These are phyloP conservation scores for Tipula lateralis DNA, from an alignment of 2,888 invertebrate genomes.

Conservation along the genomic window DNA sequence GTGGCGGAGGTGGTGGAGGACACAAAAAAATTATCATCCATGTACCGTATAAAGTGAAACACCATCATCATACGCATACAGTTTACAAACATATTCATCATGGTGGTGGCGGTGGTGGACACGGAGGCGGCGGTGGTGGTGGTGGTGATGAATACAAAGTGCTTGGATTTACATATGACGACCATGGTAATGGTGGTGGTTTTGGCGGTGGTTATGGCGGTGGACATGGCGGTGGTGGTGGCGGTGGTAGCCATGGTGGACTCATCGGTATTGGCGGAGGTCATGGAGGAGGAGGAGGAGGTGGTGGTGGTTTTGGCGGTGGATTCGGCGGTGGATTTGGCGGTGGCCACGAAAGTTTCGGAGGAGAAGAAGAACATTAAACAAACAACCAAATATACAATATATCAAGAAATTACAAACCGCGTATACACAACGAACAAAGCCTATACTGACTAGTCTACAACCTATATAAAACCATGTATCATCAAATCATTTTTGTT, in stretches of 20 bases:
- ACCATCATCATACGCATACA: constrained; percentile 72
- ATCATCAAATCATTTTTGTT: background rate
- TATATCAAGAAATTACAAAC: background rate
- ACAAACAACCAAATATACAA: background rate
- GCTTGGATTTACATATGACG: constrained; percentile 61
- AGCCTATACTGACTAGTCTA: background rate
- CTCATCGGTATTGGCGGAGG: background rate
- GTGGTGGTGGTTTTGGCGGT: constrained; percentile 40
- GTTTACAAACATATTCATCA: constrained; percentile 69
- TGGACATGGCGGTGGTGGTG: constrained; percentile 41
- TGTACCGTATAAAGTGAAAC: constrained; percentile 71
- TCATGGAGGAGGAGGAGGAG: background rate
- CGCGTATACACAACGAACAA: background rate
- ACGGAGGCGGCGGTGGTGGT: constrained; percentile 54
- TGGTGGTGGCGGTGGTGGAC: constrained; percentile 51
- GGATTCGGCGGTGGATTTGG: constrained; percentile 51
- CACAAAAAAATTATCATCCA: constrained; percentile 73
- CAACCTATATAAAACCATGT: background rate
- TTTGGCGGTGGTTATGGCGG: constrained; percentile 50
- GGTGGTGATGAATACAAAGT: constrained; percentile 62
- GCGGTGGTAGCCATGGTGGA: background rate
- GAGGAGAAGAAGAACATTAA: constrained; percentile 43
- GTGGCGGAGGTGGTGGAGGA: constrained; percentile 51
- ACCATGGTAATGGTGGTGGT: constrained; percentile 44
- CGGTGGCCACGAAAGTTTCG: constrained; percentile 46